Conservation (phyloP, 1,140 invertebrate species). For the Penaeus indicus region DNA sequence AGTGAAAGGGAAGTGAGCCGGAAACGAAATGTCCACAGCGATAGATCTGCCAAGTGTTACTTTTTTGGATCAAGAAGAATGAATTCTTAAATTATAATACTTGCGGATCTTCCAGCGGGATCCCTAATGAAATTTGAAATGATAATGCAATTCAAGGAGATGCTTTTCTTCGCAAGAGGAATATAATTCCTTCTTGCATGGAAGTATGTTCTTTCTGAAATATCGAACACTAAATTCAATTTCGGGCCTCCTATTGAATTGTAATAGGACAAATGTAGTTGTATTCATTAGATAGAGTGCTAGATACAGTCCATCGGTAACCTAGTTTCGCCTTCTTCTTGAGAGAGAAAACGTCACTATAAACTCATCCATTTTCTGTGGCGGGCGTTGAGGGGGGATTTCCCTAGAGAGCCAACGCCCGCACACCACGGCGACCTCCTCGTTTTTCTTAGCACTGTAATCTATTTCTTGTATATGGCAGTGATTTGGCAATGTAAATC, state of each 20-base stretch:
- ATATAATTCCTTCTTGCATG: background rate
- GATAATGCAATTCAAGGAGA: slow-evolving; percentile 51
- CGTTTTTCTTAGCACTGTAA: background rate
- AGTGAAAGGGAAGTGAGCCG: too few relatives aligned
- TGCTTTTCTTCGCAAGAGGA: background rate
- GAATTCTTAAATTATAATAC: slow-evolving; percentile 29
- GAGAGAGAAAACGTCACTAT: slow-evolving; percentile 34
- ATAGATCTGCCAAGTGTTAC: too few relatives aligned
- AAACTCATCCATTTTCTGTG: slow-evolving; percentile 51
- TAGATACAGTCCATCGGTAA: slow-evolving; percentile 36
- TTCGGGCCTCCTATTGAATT: slow-evolving; percentile 38
- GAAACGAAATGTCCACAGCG: too few relatives aligned
- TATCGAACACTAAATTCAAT: slow-evolving; percentile 38
- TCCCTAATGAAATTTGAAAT: slow-evolving; percentile 55
- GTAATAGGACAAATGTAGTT: slow-evolving; percentile 37
- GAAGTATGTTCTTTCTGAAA: slow-evolving; percentile 4
- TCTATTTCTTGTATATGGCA: background rate
- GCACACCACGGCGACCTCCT: background rate
- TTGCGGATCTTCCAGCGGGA: slow-evolving; percentile 10
- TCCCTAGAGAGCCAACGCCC: slow-evolving; percentile 40
- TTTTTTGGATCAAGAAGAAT: slow-evolving; percentile 37
- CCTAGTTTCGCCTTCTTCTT: slow-evolving; percentile 33
- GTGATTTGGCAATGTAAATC: background rate
- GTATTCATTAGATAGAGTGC: slow-evolving; percentile 56
- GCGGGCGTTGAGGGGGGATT: slow-evolving; percentile 45